phyloP scores from a whole-genome alignment of 2,113 vertebrate species.

The Odobenus rosmarus region DNA sequence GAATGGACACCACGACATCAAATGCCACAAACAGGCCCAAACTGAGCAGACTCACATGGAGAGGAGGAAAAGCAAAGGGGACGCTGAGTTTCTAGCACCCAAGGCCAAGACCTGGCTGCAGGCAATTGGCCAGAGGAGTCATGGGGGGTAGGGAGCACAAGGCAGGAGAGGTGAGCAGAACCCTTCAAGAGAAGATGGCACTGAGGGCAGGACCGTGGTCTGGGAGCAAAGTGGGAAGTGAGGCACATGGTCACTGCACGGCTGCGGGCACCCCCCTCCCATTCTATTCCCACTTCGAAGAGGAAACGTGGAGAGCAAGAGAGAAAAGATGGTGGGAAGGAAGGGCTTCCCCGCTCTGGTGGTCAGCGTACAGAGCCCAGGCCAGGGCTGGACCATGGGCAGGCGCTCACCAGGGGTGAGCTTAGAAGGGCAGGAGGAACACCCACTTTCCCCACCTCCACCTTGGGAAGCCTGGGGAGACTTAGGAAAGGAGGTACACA shows the following conservation, averaged over 20 bases:
- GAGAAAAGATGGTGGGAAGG: not conserved
- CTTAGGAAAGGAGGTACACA: not conserved
- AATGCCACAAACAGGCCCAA: not conserved
- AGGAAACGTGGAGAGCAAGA: not conserved
- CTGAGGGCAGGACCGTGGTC: not conserved
- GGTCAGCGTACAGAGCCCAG: not conserved
- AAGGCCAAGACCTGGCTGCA: not conserved
- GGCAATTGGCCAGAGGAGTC: not conserved
- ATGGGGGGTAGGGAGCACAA: too few relatives aligned
- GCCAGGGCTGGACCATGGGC: not conserved
- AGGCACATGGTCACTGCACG: not conserved
- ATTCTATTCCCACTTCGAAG: not conserved
- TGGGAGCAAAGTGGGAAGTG: not conserved
- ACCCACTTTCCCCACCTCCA: not conserved
- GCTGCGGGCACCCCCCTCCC: not conserved
- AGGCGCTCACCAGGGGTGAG: not conserved
- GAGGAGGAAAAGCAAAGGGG: not conserved
- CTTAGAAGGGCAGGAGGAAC: not conserved
- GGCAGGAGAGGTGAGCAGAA: too few relatives aligned
- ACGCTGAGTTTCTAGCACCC: accelerated
- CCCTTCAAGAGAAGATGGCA: not conserved
- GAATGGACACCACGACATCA: not conserved
- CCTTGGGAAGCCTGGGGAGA: not conserved
- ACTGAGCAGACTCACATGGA: not conserved
- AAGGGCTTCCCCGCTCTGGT: not conserved